phyloP scores from a whole-genome alignment of 2,113 vertebrate species.

The Ahaetulla prasina region DNA sequence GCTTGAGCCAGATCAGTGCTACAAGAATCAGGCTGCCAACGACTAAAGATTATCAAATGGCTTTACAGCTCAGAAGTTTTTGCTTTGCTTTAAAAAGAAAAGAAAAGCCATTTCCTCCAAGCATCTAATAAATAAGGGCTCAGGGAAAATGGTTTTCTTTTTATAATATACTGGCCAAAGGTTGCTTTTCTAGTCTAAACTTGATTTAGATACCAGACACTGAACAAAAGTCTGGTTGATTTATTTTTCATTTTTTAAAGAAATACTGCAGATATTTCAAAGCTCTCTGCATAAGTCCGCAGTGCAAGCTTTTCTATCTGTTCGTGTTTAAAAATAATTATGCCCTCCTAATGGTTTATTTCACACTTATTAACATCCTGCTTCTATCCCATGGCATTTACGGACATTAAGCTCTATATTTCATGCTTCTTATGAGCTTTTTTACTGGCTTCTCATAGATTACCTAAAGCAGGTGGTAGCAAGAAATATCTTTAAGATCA shows the following conservation, averaged over 20 bases:
- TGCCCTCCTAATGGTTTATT: slow-evolving; percentile 9
- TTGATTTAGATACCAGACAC: neutral
- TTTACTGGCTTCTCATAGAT: slow-evolving; percentile 25
- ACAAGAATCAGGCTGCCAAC: neutral
- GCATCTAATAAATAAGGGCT: neutral
- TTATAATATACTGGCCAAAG: neutral
- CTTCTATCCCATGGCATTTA: slow-evolving; percentile 8
- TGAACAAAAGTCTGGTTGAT: neutral
- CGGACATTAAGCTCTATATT: neutral
- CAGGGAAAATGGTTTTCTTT: neutral
- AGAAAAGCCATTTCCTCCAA: neutral
- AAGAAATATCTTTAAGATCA: neutral
- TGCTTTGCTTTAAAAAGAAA: neutral
- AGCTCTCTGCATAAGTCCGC: neutral
- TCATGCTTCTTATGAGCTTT: neutral
- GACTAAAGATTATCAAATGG: slow-evolving; percentile 7
- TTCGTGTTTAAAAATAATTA: slow-evolving; percentile 1
- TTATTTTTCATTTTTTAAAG: neutral
- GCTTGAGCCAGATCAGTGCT: slow-evolving; percentile 3
- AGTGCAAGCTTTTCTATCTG: neutral
- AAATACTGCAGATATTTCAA: neutral
- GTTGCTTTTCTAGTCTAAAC: slow-evolving; percentile 5
- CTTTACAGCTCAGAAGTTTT: slow-evolving; percentile 8
- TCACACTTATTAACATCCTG: neutral
- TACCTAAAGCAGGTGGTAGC: neutral